Evolutionary conservation across 1,140 invertebrate genomes (phyloP), one percentile per base, ranked within the genome.

Genomic region (Pararge aegeria): DNA sequence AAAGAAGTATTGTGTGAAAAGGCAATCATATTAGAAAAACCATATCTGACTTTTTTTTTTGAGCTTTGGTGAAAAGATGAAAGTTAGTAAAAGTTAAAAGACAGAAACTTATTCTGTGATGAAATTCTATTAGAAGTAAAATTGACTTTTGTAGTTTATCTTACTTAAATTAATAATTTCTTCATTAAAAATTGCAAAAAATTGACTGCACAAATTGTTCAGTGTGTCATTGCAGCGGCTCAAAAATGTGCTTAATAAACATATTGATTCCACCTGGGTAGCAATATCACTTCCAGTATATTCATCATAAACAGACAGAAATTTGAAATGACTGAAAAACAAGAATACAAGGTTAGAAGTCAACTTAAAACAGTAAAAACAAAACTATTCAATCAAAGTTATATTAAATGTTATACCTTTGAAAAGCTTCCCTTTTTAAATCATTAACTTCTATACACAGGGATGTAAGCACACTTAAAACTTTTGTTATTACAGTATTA

Each of bases 401-500:
- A 37, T 42, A 5, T 19, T 10, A 48, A 21, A 1, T 50, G 13
- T 37, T 19, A 0, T 44, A 95, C 85, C 92, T 92, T 42, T 90
- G 84, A 74, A 91, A 90, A 16, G 94, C 93, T 90, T 96, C 94
- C 60, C 87, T 76, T 78, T 93, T 93, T n/a, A 97, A 82, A 29
- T 91, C 69, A 49, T 93, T 86, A 54, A 96, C 93, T 90, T 97
- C 96, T 69, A 93, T 90, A 83, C 95, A 97, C 0, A 96, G 88
- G 34, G 94, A 92, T n/a, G 94, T 93, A 42, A 97, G 92, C 0
- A 95, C 95, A 24, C 94, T 93, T n/a, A 97, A 87, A 13, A 97
- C 92, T 90, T 96, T 96, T 53, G 95, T 96, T 56, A 97, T 92
- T 15, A 94, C 89, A 79, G 95, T 94, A 82, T 96, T 96, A 83